Base-by-base conservation (phyloP, 2,113 vertebrate species). In the Alectura lathami region DNA sequence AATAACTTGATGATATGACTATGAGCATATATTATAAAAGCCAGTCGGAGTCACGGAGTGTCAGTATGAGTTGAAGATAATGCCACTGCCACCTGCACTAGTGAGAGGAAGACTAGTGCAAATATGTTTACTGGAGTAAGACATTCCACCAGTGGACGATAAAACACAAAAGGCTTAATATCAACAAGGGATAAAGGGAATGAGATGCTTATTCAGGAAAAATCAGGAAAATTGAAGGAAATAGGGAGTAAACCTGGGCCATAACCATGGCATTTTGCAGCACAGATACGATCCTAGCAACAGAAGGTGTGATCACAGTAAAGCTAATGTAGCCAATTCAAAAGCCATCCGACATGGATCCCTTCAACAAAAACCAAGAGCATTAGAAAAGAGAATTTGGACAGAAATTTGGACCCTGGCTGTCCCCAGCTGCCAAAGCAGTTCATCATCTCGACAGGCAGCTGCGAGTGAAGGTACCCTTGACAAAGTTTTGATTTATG, bases 361-460 rank as follows among this genome's bases (percentile, higher is more conserved):
- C 38, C 64, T 17, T 7, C 8, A 15, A 63, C 50, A 51, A 5
- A 17, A 67, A 53, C 42, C 36, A 36, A 4, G 0, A 0, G 4
- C 26, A 56, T 69, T 48, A 32, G n/a, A 83, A 23, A 67, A 60
- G 13, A 75, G 2, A 38, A 26, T 21, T 27, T 10, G 8, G 50
- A 57, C 42, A 74, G 4, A 34, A 53, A 57, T 36, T 40, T 48
- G 27, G 7, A 43, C 27, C 40, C n/a, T 36, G 22, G 1, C 14
- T 68, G 7, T 11, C 66, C 30, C 48, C 89, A 27, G 36, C 34
- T 80, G 36, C 10, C 11, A 27, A 40, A 29, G 21, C 26, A 47
- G 32, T 30, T 51, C 29, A 67, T 38, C n/a, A 34, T 21, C 14
- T 51, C 76, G 63, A 17, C 43, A n/a, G 30, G 26, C 7, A 86